Evolutionary conservation across 1,140 invertebrate species (phyloP), one percentile per base, ranked within the genome.

Genomic region (Phthorimaea operculella): DNA sequence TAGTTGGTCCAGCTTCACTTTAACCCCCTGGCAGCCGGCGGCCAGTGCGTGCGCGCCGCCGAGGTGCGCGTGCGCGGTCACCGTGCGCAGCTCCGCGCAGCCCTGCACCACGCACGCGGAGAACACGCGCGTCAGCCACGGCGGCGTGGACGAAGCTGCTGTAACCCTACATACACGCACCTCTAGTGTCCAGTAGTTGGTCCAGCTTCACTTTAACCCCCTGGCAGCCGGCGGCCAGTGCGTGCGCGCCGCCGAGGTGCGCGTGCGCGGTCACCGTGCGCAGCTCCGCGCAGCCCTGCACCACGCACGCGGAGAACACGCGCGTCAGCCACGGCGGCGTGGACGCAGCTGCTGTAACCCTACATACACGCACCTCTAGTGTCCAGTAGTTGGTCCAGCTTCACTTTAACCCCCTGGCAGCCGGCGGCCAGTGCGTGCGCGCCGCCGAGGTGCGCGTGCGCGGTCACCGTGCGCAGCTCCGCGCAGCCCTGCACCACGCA

Each of bases 281-380:
- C 50, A 92, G 71, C 70, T 92, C 90, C 0, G 89, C 89, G 68
- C 88, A 90, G 44, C 87, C 87, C 68, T 90, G 89, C 51, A 91
- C 83, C 4, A 87, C 82, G 58, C 89, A 88, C 47, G 83, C 79
- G 48, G 85, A 76, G 48, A 87, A 77, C 8, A 88, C 70, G 61
- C 86, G 62, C 4, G 54, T 52, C 53, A 68, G 48, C 72, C 72
- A 75, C 15, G 50, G 9, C 4, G 53, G 56, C 15, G 21, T 28
- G 21, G 21, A 4, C 6, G 21, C 6, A 2, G 21, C 21, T 28
- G 21, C n/a, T n/a, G n/a, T n/a, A n/a, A n/a, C n/a, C n/a, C n/a
- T n/a, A n/a, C n/a, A n/a, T n/a, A n/a, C n/a, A n/a, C n/a, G n/a
- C n/a, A n/a, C n/a, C n/a, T n/a, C n/a, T n/a, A n/a, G n/a, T n/a